Percentiles rank a stretch among this genome's conserved stretches.
Evolutionary conservation across 2,888 invertebrate genomes (phyloP).

Genomic region (Eupithecia abbreviata): DNA sequence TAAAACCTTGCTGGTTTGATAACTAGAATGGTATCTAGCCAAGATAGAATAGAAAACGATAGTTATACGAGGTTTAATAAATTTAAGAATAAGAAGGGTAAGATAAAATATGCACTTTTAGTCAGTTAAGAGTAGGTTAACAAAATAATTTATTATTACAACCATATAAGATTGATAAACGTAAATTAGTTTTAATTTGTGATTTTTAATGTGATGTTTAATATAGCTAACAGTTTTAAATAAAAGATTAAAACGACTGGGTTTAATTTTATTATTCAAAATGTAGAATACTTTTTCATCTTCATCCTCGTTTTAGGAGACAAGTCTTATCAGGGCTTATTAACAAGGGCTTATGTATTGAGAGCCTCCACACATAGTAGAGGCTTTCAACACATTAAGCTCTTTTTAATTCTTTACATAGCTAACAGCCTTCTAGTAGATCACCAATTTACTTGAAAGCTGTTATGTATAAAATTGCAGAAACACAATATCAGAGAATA

Average conservation of each 20-base stretch:
- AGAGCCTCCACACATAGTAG: too few species aligned
- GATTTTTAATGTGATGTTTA: conserved; percentile 9
- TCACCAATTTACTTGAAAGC: too few species aligned
- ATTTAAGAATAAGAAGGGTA: neutral
- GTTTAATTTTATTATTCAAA: neutral
- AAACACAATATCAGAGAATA: too few species aligned
- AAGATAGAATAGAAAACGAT: neutral
- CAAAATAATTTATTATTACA: conserved; percentile 14
- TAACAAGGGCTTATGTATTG: too few species aligned
- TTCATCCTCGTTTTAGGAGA: neutral
- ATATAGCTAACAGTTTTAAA: neutral
- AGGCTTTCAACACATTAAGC: neutral
- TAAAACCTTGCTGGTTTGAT: neutral
- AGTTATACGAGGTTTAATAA: neutral
- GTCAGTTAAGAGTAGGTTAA: conserved; percentile 7
- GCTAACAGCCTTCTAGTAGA: too few species aligned
- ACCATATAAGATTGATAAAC: conserved; percentile 10
- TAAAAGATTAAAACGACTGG: neutral
- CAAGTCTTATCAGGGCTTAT: too few species aligned
- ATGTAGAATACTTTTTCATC: neutral
- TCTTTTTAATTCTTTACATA: neutral
- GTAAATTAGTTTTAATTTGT: conserved; percentile 2
- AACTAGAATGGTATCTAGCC: neutral
- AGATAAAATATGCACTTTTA: conserved; percentile 15
- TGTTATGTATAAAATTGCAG: too few species aligned